Evolutionary conservation across 1,140 invertebrate genomes (phyloP).

Genomic region (Globodera ellingtonae): DNA sequence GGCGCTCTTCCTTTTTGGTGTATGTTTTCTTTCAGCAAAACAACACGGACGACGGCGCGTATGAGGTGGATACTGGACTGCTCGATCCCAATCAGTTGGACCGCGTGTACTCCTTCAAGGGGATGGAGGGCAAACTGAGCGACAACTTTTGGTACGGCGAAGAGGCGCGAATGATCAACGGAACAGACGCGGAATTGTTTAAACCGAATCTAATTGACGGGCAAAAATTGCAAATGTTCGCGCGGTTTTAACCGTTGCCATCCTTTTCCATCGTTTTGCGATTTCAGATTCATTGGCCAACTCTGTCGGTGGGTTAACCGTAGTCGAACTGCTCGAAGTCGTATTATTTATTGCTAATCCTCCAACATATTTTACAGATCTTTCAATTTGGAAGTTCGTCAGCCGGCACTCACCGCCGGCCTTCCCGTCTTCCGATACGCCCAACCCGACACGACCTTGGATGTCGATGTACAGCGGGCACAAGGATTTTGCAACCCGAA

Average conservation of each 20-base stretch:
- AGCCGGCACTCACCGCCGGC: constrained; percentile 24
- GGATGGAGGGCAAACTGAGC: constrained; percentile 27
- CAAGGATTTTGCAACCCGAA: constrained; percentile 59
- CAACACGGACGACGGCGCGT: constrained; percentile 52
- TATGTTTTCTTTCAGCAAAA: constrained; percentile 36
- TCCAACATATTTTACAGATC: constrained; percentile 45
- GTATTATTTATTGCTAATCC: too few species aligned
- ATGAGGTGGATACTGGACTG: constrained; percentile 58
- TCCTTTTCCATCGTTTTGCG: background rate
- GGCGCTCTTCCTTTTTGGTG: too few species aligned
- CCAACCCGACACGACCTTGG: constrained; percentile 44
- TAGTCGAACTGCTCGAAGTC: background rate
- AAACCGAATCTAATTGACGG: constrained; percentile 42
- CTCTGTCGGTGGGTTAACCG: constrained; percentile 48
- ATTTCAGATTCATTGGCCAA: constrained; percentile 52
- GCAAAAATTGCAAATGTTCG: constrained; percentile 35
- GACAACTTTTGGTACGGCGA: constrained; percentile 48
- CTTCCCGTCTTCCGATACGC: constrained; percentile 51
- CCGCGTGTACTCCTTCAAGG: constrained; percentile 44
- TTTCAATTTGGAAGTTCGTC: constrained; percentile 52
- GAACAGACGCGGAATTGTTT: constrained; percentile 63
- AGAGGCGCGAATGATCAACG: constrained; percentile 58
- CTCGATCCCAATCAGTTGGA: constrained; percentile 36
- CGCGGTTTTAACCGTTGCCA: background rate
- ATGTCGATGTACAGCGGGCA: constrained; percentile 43